These are phyloP conservation scores for Zele albiditarsus DNA, from an alignment of 2,888 invertebrate species.

Conservation along the genomic window DNA sequence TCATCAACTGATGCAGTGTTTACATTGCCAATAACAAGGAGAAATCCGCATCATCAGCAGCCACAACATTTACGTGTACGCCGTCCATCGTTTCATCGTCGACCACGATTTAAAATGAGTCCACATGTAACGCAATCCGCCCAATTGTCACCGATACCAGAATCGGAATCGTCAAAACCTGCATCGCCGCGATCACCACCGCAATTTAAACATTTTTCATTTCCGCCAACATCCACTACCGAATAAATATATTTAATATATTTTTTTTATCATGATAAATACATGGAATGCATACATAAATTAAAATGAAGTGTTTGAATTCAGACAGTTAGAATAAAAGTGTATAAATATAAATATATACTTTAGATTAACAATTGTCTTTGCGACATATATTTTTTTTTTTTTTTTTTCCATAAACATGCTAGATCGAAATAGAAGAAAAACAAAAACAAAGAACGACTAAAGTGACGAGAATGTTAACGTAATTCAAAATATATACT, in stretches of 20 bases:
- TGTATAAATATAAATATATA: too few relatives aligned
- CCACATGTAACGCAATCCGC: constrained; percentile 69
- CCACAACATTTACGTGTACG: constrained; percentile 63
- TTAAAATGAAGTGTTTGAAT: too few relatives aligned
- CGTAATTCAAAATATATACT: neutral
- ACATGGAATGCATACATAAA: neutral
- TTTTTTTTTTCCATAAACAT: too few relatives aligned
- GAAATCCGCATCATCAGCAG: constrained; percentile 54
- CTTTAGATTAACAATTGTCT: too few relatives aligned
- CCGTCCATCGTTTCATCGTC: constrained; percentile 61
- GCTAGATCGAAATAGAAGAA: too few relatives aligned
- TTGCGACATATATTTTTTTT: too few relatives aligned
- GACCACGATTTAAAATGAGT: constrained; percentile 66
- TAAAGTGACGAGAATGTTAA: neutral
- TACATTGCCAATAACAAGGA: constrained; percentile 57
- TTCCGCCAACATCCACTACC: constrained; percentile 62
- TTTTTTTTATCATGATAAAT: neutral
- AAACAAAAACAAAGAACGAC: too few relatives aligned
- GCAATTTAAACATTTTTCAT: constrained; percentile 71
- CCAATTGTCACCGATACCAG: constrained; percentile 80
- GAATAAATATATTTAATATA: constrained; percentile 1
- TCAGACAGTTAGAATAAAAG: too few relatives aligned
- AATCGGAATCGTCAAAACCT: constrained; percentile 82
- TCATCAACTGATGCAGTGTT: constrained; percentile 41
- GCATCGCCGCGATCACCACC: constrained; percentile 76